Conservation (phyloP, 2,113 vertebrate genomes). For the Halcyon senegalensis region DNA sequence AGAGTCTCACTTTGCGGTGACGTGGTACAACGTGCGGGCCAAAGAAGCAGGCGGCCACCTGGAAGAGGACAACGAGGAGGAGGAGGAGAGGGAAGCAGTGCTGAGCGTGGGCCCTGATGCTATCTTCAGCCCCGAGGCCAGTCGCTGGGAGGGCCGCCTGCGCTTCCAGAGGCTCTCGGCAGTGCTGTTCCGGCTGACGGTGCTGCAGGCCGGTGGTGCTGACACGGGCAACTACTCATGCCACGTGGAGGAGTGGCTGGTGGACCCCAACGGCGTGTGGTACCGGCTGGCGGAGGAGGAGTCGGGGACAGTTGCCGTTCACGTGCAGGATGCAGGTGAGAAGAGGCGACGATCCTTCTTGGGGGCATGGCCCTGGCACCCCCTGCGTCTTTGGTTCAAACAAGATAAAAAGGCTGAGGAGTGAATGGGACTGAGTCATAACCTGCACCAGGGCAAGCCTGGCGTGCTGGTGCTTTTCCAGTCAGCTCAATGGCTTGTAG, state of each 20-base stretch:
- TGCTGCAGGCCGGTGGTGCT: constrained; percentile 77
- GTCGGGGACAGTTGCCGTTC: constrained; percentile 84
- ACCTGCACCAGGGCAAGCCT: background rate
- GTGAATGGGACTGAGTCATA: background rate
- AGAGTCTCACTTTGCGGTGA: constrained; percentile 91
- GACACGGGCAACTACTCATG: constrained; percentile 93
- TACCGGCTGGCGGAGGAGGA: constrained; percentile 91
- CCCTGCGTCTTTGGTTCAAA: background rate
- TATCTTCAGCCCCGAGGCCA: constrained; percentile 86
- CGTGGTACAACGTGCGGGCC: constrained; percentile 86
- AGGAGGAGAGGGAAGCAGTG: constrained; percentile 65
- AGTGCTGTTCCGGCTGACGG: constrained; percentile 87
- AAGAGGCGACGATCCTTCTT: fast-evolving
- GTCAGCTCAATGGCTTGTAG: fast-evolving
- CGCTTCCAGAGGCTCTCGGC: constrained; percentile 89
- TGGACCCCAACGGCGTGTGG: constrained; percentile 87
- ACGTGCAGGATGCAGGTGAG: constrained; percentile 85
- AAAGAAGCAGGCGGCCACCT: background rate
- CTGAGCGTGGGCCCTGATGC: constrained; percentile 74
- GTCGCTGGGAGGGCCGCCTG: constrained; percentile 85
- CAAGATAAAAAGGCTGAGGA: background rate
- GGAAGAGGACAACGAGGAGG: background rate
- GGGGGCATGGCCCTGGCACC: background rate
- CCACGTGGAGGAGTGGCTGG: constrained; percentile 93
- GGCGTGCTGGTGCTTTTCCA: background rate